Conservation (phyloP, 2,113 vertebrate species). For the Manacus vitellinus region DNA sequence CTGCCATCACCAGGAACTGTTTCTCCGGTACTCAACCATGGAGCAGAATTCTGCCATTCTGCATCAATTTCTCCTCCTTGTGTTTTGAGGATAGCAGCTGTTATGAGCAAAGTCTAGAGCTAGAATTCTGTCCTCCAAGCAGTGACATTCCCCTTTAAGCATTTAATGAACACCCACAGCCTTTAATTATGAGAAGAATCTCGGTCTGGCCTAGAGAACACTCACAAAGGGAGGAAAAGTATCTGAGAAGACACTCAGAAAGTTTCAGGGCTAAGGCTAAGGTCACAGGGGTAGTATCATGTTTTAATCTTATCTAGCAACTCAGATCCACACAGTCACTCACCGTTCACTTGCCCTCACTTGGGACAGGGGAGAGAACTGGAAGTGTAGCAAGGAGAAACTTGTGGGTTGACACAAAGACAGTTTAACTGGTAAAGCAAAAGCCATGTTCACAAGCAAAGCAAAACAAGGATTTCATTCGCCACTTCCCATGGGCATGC, state of each 20-base stretch:
- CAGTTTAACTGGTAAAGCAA: not conserved
- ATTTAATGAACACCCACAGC: rapidly evolving
- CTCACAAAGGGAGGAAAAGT: not conserved
- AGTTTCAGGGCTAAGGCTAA: not conserved
- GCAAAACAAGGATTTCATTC: not conserved
- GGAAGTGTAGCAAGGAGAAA: not conserved
- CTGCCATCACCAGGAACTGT: not conserved
- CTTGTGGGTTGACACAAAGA: not conserved
- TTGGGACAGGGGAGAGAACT: not conserved
- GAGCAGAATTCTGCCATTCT: not conserved
- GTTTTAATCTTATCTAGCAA: not conserved
- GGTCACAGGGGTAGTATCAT: not conserved
- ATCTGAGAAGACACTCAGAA: not conserved
- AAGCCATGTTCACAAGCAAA: not conserved
- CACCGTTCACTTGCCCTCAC: not conserved
- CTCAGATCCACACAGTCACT: not conserved
- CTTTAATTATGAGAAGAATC: not conserved
- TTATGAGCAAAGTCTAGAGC: not conserved
- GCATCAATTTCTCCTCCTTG: not conserved
- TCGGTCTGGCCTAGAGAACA: not conserved
- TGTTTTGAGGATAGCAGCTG: not conserved
- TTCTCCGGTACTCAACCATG: rapidly evolving
- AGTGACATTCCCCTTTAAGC: not conserved
- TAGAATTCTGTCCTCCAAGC: not conserved
- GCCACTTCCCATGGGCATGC: not conserved